phyloP scores from a whole-genome alignment of 2,113 vertebrate genomes.

The Aramus guarauna region DNA sequence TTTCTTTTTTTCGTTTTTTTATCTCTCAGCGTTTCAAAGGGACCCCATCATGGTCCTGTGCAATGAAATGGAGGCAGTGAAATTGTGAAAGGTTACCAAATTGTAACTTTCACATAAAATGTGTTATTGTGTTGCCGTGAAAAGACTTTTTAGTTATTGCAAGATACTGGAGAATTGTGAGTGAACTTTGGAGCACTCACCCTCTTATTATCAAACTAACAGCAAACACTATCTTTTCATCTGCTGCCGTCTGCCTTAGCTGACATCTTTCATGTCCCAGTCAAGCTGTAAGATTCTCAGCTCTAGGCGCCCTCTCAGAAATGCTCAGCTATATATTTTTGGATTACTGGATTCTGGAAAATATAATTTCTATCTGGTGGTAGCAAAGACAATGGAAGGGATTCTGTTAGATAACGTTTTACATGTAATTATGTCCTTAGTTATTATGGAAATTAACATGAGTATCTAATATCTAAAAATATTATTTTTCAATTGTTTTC shows the following conservation, averaged over 20 bases:
- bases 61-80: neutral
- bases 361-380: neutral
- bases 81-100: constrained; percentile 36
- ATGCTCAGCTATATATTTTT: neutral
- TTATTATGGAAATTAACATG: neutral
- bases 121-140: constrained; percentile 21
- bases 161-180: neutral
- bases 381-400: neutral
- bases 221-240: constrained; percentile 33
- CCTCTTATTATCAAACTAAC: constrained; percentile 15
- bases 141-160: constrained; percentile 28
- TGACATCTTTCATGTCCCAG: neutral
- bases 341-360: neutral
- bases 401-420: neutral
- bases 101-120: constrained; percentile 27
- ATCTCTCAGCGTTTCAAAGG: constrained; percentile 2
- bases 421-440: neutral
- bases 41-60: neutral
- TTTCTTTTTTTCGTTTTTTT: neutral
- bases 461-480: neutral
- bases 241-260: neutral
- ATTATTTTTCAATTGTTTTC: neutral
- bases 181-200: neutral
- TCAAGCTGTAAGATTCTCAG: neutral
- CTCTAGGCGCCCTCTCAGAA: neutral